A percentile compares a stretch with the other conserved stretches of the same genome.
Conservation (phyloP, 2,888 invertebrate species). For the Lathronympha strigana region DNA sequence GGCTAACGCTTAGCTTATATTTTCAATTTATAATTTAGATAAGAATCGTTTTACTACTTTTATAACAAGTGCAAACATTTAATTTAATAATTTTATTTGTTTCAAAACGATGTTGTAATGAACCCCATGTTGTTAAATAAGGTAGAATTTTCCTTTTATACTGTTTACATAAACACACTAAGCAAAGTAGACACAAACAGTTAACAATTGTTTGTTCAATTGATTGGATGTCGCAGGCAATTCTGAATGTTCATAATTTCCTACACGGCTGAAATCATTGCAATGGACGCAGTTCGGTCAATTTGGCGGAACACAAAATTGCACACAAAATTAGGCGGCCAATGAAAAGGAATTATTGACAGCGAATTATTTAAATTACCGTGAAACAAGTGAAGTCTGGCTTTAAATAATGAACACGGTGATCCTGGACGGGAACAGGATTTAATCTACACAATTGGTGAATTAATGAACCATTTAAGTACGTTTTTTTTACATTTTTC, state of each 20-base stretch:
- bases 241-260: constrained; percentile 20
- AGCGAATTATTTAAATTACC: background rate
- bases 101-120: too few species aligned
- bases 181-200: constrained; percentile 7
- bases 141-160: background rate
- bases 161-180: background rate
- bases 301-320: constrained; percentile 4
- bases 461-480: too few species aligned
- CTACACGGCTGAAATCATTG: constrained; percentile 24
- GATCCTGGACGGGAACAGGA: too few species aligned
- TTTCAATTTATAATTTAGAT: too few species aligned
- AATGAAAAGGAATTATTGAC: background rate
- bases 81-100: too few species aligned
- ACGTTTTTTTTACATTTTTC: too few species aligned
- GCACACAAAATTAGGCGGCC: background rate
- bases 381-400: background rate
- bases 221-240: constrained; percentile 25
- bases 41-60: too few species aligned
- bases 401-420: background rate
- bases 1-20: too few species aligned
- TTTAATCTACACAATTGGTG: too few species aligned
- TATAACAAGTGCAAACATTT: too few species aligned
- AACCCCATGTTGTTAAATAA: background rate
- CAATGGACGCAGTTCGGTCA: constrained; percentile 11
- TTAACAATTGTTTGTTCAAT: constrained; percentile 24